Percentiles rank a stretch among this genome's conserved stretches.
Conservation (phyloP, 2,888 invertebrate species). For the Cremastinae sp. region DNA sequence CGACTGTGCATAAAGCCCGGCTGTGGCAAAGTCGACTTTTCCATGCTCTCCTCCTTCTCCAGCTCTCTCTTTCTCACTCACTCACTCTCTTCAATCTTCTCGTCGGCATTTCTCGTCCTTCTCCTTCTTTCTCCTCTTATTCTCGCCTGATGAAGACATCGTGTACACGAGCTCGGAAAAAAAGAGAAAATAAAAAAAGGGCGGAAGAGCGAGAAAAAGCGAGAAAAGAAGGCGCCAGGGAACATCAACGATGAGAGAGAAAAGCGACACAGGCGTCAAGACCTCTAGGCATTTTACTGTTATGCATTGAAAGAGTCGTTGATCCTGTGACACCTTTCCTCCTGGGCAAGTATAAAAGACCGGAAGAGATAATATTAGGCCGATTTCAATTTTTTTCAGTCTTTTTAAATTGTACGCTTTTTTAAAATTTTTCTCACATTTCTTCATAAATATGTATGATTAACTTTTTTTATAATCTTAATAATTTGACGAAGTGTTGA, state of each 20-base stretch:
- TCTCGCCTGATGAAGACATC: slow-evolving; percentile 24
- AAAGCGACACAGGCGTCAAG: slow-evolving; percentile 17
- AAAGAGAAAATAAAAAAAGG: not conserved
- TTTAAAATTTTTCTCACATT: too few relatives aligned
- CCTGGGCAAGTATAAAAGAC: slow-evolving; percentile 9
- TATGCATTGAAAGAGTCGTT: slow-evolving; percentile 14
- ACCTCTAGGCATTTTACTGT: slow-evolving; percentile 16
- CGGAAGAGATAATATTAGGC: slow-evolving; percentile 27
- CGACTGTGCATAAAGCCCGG: too few relatives aligned
- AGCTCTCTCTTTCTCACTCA: slow-evolving; percentile 26
- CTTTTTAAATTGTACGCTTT: slow-evolving; percentile 3
- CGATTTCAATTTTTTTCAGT: slow-evolving; percentile 24
- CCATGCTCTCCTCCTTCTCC: slow-evolving; percentile 13
- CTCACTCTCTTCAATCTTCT: not conserved
- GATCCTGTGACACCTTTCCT: slow-evolving; percentile 24
- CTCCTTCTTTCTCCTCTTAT: slow-evolving; percentile 14
- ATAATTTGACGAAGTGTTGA: too few relatives aligned
- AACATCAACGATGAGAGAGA: slow-evolving; percentile 6
- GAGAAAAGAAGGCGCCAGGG: not conserved
- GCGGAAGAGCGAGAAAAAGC: not conserved
- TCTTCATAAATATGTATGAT: too few relatives aligned
- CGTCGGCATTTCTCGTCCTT: slow-evolving; percentile 16
- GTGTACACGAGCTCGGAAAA: not conserved
- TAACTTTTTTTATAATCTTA: too few relatives aligned
- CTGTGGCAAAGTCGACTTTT: too few relatives aligned